A percentile compares a stretch with the other conserved stretches of the same genome.
These are phyloP conservation scores for Sebastes iracundus DNA, from an alignment of 2,797 vertebrate species.

Conservation along the genomic window DNA sequence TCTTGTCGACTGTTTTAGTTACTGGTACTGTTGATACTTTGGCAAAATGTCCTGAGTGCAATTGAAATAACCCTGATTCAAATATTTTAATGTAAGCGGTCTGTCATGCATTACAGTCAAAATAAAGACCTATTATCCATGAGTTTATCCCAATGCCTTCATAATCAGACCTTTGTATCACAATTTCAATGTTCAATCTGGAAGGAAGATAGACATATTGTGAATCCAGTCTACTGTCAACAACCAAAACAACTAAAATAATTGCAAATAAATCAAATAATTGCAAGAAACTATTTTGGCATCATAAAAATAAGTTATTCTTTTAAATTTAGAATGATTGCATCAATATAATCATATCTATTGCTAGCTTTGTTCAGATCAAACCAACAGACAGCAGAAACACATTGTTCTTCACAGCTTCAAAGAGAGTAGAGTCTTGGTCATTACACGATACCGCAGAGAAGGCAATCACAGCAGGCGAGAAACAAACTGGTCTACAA, in stretches of 20 bases:
- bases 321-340: not conserved
- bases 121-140: not conserved
- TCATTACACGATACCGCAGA: constrained; percentile 37
- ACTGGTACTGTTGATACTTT: not conserved
- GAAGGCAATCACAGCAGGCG: constrained; percentile 58
- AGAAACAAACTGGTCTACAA: constrained; percentile 53
- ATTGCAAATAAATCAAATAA: not conserved
- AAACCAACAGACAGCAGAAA: not conserved
- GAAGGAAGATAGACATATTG: too few species aligned
- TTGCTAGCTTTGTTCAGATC: not conserved
- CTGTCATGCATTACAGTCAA: not conserved
- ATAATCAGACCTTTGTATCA: not conserved
- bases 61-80: not conserved
- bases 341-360: not conserved
- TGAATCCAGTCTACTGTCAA: not conserved
- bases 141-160: not conserved
- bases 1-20: not conserved
- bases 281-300: not conserved
- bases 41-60: not conserved
- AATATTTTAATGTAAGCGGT: not conserved
- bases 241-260: not conserved
- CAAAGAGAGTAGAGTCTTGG: not conserved
- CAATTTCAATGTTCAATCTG: not conserved
- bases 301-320: not conserved
- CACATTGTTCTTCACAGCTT: not conserved